phyloP scores from a whole-genome alignment of 2,888 invertebrate genomes.

The Flabesymbios commensalis region DNA sequence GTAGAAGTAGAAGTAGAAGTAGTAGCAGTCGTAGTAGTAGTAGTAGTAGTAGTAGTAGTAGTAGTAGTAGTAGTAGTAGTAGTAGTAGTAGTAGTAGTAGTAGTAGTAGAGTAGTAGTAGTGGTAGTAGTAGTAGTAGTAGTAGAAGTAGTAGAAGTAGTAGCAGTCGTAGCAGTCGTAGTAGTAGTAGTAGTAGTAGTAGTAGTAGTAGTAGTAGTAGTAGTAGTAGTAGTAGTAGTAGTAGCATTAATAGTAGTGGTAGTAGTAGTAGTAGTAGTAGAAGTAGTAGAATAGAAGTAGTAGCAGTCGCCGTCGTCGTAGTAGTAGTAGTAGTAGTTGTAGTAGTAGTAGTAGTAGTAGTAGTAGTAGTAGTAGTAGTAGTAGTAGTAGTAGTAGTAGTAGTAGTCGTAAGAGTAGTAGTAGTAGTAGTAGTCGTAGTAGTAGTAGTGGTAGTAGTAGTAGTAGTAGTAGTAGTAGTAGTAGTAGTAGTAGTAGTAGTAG shows the following conservation, averaged over 20 bases:
- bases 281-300: too few species aligned
- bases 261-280: constrained; percentile 16
- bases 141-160: constrained; percentile 6
- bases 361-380: constrained; percentile 17
- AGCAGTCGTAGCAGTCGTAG: too few species aligned
- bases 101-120: too few species aligned
- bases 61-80: constrained; percentile 7
- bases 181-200: constrained; percentile 18
- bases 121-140: constrained; percentile 7
- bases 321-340: constrained; percentile 13
- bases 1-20: background rate
- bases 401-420: too few species aligned
- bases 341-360: constrained; percentile 18
- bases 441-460: constrained; percentile 16
- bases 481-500: constrained; percentile 17
- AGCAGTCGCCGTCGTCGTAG: too few species aligned
- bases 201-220: constrained; percentile 19
- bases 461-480: constrained; percentile 18
- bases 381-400: constrained; percentile 18
- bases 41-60: constrained; percentile 4
- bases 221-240: constrained; percentile 19
- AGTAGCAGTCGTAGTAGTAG: too few species aligned
- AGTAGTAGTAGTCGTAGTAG: too few species aligned
- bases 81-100: constrained; percentile 4
- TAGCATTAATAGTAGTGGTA: too few species aligned